Evolutionary conservation across 2,113 vertebrate species (phyloP).

Genomic region (Podarcis raffonei): DNA sequence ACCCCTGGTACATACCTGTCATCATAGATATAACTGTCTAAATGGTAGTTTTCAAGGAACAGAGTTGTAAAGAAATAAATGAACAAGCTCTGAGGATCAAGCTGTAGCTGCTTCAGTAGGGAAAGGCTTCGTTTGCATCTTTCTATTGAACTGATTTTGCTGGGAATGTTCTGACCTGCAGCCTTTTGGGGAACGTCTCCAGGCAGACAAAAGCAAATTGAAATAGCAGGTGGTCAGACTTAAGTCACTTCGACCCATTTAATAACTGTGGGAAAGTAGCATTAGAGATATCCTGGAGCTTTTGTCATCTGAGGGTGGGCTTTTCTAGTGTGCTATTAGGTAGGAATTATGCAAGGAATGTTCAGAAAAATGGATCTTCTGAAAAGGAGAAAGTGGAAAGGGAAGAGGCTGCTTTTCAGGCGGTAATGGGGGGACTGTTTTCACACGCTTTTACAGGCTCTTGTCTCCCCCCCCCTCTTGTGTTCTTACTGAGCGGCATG

Average conservation of each 20-base stretch:
- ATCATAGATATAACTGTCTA: neutral
- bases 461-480: too few species aligned
- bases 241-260: slow-evolving; percentile 19
- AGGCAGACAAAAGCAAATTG: slow-evolving; percentile 16
- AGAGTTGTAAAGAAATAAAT: neutral
- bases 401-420: neutral
- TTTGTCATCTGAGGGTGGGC: neutral
- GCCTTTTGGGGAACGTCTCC: neutral
- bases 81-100: neutral
- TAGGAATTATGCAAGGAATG: slow-evolving; percentile 26
- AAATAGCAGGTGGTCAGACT: slow-evolving; percentile 56
- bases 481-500: neutral
- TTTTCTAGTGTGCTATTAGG: neutral
- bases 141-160: neutral
- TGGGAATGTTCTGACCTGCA: slow-evolving; percentile 1
- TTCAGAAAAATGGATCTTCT: neutral
- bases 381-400: neutral
- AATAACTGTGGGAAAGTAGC: slow-evolving; percentile 34
- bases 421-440: neutral
- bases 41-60: neutral
- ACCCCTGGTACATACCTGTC: neutral
- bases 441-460: neutral
- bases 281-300: neutral
- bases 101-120: neutral
- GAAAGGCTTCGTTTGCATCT: neutral